Evolutionary conservation across 2,113 vertebrate genomes (phyloP).

Genomic region (Todiramphus chloris): DNA sequence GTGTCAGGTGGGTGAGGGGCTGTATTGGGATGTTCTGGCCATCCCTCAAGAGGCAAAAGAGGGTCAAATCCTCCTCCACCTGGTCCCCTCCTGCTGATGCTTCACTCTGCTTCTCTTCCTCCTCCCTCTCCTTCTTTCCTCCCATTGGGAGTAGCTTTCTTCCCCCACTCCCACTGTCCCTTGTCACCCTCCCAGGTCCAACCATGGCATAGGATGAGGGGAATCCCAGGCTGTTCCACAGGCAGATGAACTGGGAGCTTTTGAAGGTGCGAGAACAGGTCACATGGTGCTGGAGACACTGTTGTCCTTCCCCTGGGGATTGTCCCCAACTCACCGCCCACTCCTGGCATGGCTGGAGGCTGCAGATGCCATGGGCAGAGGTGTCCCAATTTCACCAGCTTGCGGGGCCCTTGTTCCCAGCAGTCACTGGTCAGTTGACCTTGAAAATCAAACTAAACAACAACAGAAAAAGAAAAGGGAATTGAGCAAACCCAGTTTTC

Average conservation of each 20-base stretch:
- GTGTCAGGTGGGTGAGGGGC: not conserved
- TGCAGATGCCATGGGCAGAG: not conserved
- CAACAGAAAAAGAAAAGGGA: accelerated
- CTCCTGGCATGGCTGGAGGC: not conserved
- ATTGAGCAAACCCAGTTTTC: not conserved
- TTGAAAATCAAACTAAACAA: not conserved
- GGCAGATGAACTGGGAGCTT: not conserved
- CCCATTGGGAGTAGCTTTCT: not conserved
- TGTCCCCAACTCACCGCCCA: accelerated
- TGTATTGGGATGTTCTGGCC: accelerated
- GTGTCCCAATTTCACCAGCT: not conserved
- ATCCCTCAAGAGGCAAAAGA: not conserved
- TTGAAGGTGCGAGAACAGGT: not conserved
- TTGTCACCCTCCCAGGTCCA: not conserved
- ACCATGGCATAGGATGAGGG: accelerated
- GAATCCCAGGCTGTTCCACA: accelerated
- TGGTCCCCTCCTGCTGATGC: not conserved
- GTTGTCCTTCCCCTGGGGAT: no score
- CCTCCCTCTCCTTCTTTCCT: not conserved
- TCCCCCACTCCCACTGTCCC: not conserved
- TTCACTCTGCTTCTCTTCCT: not conserved
- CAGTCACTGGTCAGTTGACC: not conserved
- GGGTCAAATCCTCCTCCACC: accelerated
- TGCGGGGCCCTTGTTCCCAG: accelerated
- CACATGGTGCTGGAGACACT: accelerated